Evolutionary conservation across 2,888 invertebrate genomes (phyloP).

Genomic region (Agrilus cyanescens): DNA sequence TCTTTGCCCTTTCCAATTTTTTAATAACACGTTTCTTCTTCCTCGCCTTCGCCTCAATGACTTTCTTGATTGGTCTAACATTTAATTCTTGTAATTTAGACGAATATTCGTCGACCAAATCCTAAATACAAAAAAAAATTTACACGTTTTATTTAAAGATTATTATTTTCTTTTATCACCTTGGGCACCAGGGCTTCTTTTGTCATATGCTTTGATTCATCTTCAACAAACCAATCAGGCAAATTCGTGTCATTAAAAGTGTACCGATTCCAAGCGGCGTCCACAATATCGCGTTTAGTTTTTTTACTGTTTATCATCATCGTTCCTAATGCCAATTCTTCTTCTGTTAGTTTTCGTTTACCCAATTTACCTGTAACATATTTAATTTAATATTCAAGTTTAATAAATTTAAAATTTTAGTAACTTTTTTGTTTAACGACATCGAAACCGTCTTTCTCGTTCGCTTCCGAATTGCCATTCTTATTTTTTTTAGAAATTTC

Average conservation of each 20-base stretch:
- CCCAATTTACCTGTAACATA: conserved; percentile 31
- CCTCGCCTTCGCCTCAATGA: conserved; percentile 93
- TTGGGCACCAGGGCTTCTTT: conserved; percentile 76
- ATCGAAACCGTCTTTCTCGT: conserved; percentile 53
- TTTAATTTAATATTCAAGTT: no score
- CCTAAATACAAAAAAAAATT: conserved; percentile 40
- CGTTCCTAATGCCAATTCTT: conserved; percentile 86
- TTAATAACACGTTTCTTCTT: conserved; percentile 85
- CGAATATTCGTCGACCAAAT: conserved; percentile 74
- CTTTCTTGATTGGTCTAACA: conserved; percentile 92
- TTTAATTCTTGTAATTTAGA: conserved; percentile 77
- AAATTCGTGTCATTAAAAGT: conserved; percentile 83
- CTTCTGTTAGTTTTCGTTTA: conserved; percentile 64
- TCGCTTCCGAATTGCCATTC: conserved; percentile 22
- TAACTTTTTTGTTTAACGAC: conserved; percentile 42
- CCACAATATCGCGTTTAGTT: conserved; percentile 77
- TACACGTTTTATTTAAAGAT: not conserved
- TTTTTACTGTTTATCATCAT: conserved; percentile 85
- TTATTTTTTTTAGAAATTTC: conserved; percentile 20
- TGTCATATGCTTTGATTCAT: conserved; percentile 84
- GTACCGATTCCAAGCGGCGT: conserved; percentile 88
- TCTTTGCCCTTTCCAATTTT: conserved; percentile 85
- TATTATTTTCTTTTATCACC: conserved; percentile 10
- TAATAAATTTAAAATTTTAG: not conserved
- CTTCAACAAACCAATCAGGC: conserved; percentile 93